Conservation (phyloP, 1,140 invertebrate species). For the Drosophila simulans region DNA sequence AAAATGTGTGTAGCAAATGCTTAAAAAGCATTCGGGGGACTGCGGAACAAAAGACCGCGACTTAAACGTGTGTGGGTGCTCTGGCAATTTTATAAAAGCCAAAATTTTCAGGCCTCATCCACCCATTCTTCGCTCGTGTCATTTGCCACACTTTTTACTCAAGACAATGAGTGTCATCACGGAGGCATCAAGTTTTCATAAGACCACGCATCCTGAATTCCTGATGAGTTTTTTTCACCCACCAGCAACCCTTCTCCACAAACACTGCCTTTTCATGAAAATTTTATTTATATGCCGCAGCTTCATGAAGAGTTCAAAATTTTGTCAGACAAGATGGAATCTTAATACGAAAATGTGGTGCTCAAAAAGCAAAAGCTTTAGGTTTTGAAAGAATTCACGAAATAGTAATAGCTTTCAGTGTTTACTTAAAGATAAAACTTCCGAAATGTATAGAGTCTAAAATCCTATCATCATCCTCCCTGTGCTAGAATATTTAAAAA, state of each 20-base stretch:
- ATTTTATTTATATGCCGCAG: constrained; percentile 31
- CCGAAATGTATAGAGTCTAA: no score
- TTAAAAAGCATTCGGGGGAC: constrained; percentile 17
- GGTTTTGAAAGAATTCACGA: constrained; percentile 25
- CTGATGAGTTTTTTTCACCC: constrained; percentile 59
- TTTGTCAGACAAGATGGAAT: constrained; percentile 9
- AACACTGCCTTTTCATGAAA: constrained; percentile 17
- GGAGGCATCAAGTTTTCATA: constrained; percentile 76
- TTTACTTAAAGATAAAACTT: no score
- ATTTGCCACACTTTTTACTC: constrained; percentile 63
- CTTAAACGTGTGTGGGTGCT: constrained; percentile 30
- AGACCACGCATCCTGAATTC: constrained; percentile 75
- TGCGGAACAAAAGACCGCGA: constrained; percentile 29
- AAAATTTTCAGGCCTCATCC: constrained; percentile 35
- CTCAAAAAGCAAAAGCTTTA: constrained; percentile 21
- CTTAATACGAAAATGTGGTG: constrained; percentile 69
- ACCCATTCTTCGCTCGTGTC: constrained; percentile 31
- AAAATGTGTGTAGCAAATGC: constrained; percentile 45
- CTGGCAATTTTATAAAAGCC: constrained; percentile 57
- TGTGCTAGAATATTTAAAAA: no score
- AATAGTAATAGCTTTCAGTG: not conserved
- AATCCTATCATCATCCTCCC: no score
- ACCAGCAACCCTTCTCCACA: constrained; percentile 37
- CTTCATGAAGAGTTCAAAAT: constrained; percentile 67
- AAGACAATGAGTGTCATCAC: constrained; percentile 82